phyloP scores from a whole-genome alignment of 2,113 vertebrate genomes.

The Leucosticte australis region DNA sequence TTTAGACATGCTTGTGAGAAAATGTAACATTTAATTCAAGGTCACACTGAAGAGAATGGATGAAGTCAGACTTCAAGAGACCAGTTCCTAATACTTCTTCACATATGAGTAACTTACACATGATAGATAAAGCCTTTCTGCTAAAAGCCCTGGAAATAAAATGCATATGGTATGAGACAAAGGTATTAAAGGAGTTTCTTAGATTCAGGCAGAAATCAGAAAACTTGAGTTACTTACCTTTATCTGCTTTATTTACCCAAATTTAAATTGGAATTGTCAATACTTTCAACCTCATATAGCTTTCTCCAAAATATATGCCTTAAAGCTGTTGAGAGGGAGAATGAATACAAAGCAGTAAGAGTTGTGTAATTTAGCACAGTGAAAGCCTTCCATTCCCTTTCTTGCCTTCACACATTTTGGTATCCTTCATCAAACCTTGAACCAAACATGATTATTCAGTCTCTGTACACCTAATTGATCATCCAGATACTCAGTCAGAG shows the following conservation, averaged over 20 bases:
- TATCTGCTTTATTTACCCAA: neutral
- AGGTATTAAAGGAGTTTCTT: neutral
- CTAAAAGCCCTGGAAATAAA: neutral
- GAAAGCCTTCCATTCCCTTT: neutral
- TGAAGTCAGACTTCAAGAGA: neutral
- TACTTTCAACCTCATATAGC: neutral
- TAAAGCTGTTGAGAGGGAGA: neutral
- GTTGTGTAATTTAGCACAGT: neutral
- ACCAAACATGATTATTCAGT: neutral
- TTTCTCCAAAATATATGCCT: neutral
- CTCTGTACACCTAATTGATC: neutral
- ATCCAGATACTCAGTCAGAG: neutral
- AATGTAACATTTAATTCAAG: neutral
- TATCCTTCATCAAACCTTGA: neutral
- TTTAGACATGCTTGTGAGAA: neutral
- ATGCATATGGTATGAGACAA: neutral
- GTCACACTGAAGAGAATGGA: neutral
- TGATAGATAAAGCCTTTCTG: neutral
- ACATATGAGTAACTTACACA: neutral
- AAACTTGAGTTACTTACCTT: neutral
- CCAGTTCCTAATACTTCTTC: neutral
- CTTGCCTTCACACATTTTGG: neutral
- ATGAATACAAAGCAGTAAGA: neutral
- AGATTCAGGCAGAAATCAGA: neutral
- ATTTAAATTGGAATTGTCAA: neutral